A percentile compares a stretch with the other conserved stretches of the same genome.
Evolutionary conservation across 2,113 vertebrate genomes (phyloP).

Genomic region (Lepisosteus osseus): DNA sequence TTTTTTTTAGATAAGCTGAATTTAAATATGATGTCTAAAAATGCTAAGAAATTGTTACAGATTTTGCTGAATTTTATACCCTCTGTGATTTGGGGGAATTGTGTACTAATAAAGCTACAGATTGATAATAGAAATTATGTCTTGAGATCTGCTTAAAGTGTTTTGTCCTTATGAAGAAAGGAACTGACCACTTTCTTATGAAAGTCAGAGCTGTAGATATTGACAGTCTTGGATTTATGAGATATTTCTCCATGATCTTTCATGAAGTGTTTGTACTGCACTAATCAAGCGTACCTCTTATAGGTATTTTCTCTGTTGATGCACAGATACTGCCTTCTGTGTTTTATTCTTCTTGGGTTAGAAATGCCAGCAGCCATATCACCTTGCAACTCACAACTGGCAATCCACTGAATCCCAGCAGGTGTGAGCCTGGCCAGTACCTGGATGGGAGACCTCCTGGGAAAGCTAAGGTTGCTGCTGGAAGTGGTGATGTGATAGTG

Average conservation of each 20-base stretch:
- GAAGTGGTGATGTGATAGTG: too few relatives aligned
- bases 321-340: too few relatives aligned
- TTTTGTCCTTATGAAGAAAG: neutral
- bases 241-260: neutral
- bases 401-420: too few relatives aligned
- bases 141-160: neutral
- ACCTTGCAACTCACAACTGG: too few relatives aligned
- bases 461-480: too few relatives aligned
- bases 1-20: neutral
- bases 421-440: too few relatives aligned
- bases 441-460: too few relatives aligned
- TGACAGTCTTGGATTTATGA: neutral
- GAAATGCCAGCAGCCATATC: too few relatives aligned
- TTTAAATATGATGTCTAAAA: neutral
- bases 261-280: neutral
- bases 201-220: neutral
- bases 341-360: too few relatives aligned
- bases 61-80: slow-evolving; percentile 3
- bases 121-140: neutral
- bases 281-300: neutral
- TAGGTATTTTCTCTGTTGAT: too few relatives aligned
- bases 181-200: slow-evolving; percentile 3
- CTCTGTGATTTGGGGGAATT: neutral
- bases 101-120: slow-evolving; percentile 5
- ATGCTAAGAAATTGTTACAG: neutral